A percentile compares a stretch with the other conserved stretches of the same genome.
Evolutionary conservation across 2,888 invertebrate species (phyloP).

Genomic region (Timema podura): DNA sequence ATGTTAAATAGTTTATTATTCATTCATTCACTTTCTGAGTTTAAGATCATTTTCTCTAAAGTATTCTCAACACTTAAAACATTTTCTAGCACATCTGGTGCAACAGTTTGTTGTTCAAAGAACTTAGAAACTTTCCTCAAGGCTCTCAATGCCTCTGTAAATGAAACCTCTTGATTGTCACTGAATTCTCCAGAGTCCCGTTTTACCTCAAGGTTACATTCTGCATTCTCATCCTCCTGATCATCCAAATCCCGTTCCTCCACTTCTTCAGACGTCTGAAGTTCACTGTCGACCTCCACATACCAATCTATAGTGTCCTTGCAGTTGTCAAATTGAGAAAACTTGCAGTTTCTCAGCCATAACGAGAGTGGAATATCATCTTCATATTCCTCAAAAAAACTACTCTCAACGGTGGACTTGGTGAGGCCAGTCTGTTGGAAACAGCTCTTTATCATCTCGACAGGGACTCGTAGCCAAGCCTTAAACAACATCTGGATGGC

Average conservation of each 20-base stretch:
- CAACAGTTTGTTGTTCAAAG: conserved; percentile 9
- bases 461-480: conserved; percentile 11
- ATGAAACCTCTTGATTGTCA: background rate
- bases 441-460: conserved; percentile 10
- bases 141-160: background rate
- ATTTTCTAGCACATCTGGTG: background rate
- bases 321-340: background rate
- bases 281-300: conserved; percentile 10
- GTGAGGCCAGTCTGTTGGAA: conserved; percentile 12
- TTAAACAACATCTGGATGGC: conserved; percentile 6
- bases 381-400: conserved; percentile 6
- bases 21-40: too few species aligned
- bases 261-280: conserved; percentile 10
- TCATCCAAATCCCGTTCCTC: conserved; percentile 1
- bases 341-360: conserved; percentile 9
- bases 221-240: background rate
- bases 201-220: background rate
- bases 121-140: conserved; percentile 11
- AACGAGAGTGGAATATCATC: conserved; percentile 12
- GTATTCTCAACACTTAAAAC: background rate
- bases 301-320: conserved; percentile 13
- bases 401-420: background rate
- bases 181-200: background rate
- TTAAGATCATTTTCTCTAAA: conserved; percentile 14
- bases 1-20: too few species aligned